Evolutionary conservation across 2,797 vertebrate species (phyloP).

Genomic region (Heliangelus exortis): DNA sequence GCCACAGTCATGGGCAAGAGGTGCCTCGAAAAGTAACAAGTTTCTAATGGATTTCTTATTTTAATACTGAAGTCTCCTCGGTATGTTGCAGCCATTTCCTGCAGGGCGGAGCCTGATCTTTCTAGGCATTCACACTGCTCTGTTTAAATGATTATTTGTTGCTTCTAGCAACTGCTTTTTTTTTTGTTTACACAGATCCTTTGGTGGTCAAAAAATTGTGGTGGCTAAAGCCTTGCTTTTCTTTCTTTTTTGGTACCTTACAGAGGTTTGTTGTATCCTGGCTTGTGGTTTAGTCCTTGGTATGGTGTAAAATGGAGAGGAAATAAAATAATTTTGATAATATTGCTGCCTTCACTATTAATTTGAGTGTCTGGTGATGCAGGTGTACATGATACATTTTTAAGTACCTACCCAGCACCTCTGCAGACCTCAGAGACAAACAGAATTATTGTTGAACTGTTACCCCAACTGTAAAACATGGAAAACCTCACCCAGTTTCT

Average conservation of each 20-base stretch:
- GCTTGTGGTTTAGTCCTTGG: not conserved
- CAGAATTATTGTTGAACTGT: not conserved
- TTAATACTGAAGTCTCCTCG: not conserved
- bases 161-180: conserved; percentile 11
- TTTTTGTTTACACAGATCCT: not conserved
- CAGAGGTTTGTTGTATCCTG: not conserved
- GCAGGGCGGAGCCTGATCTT: not conserved
- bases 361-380: not conserved
- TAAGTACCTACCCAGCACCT: not conserved
- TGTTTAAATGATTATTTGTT: conserved; percentile 10
- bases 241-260: not conserved
- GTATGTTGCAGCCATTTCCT: not conserved
- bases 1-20: not conserved
- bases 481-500: rapidly evolving
- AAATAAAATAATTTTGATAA: not conserved
- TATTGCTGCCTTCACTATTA: not conserved
- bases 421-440: not conserved
- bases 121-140: not conserved
- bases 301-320: not conserved
- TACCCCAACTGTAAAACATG: not conserved
- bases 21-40: not conserved
- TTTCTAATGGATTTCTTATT: not conserved
- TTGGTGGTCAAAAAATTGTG: not conserved
- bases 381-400: not conserved
- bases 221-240: not conserved